Evolutionary conservation across 35 echinoderm and acorn worm genomes (phyloP).

Genomic region (Stichopus chloronotus): DNA sequence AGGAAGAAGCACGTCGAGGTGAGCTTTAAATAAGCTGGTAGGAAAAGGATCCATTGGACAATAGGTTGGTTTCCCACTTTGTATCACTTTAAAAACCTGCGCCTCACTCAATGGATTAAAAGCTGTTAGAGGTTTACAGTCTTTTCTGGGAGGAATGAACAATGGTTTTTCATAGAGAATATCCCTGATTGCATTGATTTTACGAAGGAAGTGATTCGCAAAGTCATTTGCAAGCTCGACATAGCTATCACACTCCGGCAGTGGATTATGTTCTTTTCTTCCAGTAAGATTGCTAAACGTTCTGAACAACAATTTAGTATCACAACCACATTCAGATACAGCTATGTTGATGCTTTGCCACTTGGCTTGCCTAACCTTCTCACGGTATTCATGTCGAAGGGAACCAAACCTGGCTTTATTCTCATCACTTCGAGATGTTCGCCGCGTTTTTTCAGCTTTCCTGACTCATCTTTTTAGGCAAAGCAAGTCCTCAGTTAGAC

Average conservation of each 20-base stretch:
- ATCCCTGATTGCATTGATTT: conserved; percentile 28
- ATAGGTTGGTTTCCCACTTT: background rate
- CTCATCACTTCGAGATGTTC: conserved; percentile 19
- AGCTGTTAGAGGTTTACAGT: background rate
- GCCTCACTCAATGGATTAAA: conserved; percentile 29
- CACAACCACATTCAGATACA: conserved; percentile 1
- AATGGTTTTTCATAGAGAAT: background rate
- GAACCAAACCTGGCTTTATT: background rate
- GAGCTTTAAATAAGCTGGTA: background rate
- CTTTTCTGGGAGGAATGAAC: background rate
- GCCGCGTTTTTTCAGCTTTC: conserved; percentile 36
- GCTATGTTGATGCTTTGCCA: background rate
- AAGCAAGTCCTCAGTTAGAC: background rate
- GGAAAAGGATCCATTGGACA: conserved; percentile 9
- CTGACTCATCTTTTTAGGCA: conserved; percentile 22
- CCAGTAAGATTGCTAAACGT: background rate
- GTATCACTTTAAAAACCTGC: background rate
- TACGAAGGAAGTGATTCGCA: conserved; percentile 20
- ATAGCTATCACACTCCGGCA: conserved; percentile 23
- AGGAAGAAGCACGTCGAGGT: background rate
- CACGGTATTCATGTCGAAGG: conserved; percentile 28
- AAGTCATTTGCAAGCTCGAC: background rate
- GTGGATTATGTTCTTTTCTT: conserved; percentile 36
- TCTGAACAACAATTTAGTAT: conserved; percentile 29
- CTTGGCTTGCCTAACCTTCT: conserved; percentile 28